Percentiles rank a stretch among this genome's conserved stretches.
phyloP scores from a whole-genome alignment of 2,888 invertebrate genomes.

The Trilocha varians region DNA sequence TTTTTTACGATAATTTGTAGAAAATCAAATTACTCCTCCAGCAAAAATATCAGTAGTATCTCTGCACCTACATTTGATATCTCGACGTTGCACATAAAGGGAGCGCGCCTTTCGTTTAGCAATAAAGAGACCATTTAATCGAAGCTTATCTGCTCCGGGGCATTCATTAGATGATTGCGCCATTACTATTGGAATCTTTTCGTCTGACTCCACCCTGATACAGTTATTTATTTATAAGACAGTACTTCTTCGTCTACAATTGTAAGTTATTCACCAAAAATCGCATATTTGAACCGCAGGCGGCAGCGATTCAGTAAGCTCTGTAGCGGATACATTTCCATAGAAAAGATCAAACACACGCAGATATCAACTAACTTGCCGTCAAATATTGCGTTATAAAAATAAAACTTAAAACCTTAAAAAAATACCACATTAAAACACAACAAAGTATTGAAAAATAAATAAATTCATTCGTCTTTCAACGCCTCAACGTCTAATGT shows the following conservation, averaged over 20 bases:
- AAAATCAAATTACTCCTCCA: not conserved
- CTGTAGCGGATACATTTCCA: too few relatives aligned
- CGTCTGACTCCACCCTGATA: conserved; percentile 38
- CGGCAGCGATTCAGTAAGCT: too few relatives aligned
- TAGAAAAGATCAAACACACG: too few relatives aligned
- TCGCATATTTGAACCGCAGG: too few relatives aligned
- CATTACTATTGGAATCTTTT: conserved; percentile 63
- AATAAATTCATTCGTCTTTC: too few relatives aligned
- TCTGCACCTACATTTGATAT: conserved; percentile 48
- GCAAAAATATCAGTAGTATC: conserved; percentile 23
- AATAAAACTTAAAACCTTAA: too few relatives aligned
- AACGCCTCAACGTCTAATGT: not conserved
- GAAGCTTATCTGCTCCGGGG: conserved; percentile 71
- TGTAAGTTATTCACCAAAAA: too few relatives aligned
- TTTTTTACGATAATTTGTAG: too few relatives aligned
- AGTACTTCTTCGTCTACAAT: not conserved
- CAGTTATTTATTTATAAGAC: conserved; percentile 12
- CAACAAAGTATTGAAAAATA: too few relatives aligned
- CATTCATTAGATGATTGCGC: conserved; percentile 74
- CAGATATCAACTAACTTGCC: too few relatives aligned
- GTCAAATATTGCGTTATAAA: too few relatives aligned
- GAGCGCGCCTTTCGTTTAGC: conserved; percentile 66
- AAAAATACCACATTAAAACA: too few relatives aligned
- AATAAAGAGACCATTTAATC: conserved; percentile 73
- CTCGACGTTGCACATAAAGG: conserved; percentile 63